phyloP scores from a whole-genome alignment of 1,140 invertebrate genomes.

The Mesaphorura yosii region DNA sequence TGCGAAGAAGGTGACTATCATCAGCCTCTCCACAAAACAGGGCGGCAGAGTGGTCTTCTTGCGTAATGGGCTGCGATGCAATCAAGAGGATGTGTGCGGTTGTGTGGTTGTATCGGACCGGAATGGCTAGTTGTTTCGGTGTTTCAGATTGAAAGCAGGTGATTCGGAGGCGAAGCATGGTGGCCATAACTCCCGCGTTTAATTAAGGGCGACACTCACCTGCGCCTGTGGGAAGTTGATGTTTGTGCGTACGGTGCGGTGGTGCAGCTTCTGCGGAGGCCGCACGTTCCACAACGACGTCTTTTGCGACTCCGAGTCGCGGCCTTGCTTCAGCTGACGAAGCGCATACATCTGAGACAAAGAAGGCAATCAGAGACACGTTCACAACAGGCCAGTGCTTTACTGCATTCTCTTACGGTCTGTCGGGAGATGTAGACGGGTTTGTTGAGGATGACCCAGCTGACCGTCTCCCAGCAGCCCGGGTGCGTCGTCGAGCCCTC shows the following conservation, averaged over 20 bases:
- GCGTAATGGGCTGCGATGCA: neutral
- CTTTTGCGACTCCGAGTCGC: conserved; percentile 67
- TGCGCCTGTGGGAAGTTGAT: conserved; percentile 79
- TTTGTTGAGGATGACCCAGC: conserved; percentile 92
- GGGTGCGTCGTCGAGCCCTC: conserved; percentile 92
- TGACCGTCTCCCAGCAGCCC: conserved; percentile 82
- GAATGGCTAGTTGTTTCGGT: too few relatives aligned
- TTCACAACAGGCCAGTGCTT: too few relatives aligned
- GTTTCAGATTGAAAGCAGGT: neutral
- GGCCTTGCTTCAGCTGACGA: conserved; percentile 74
- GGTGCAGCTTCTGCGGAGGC: conserved; percentile 75
- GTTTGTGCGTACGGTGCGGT: conserved; percentile 83
- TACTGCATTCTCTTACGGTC: conserved; percentile 52
- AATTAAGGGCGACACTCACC: conserved; percentile 41
- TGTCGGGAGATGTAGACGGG: conserved; percentile 91
- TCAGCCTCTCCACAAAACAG: neutral
- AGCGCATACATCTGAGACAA: conserved; percentile 61
- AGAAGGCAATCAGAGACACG: conserved; percentile 21
- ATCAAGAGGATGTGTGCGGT: neutral
- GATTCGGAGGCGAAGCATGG: too few relatives aligned
- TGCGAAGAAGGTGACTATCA: neutral
- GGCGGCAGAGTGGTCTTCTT: too few relatives aligned
- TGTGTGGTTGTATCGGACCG: too few relatives aligned
- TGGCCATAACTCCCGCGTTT: conserved; percentile 23
- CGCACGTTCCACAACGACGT: conserved; percentile 86